Percentiles rank a stretch among this genome's conserved stretches.
These are phyloP conservation scores for Dermatemys mawii DNA, from an alignment of 2,113 vertebrate species.

Conservation along the genomic window DNA sequence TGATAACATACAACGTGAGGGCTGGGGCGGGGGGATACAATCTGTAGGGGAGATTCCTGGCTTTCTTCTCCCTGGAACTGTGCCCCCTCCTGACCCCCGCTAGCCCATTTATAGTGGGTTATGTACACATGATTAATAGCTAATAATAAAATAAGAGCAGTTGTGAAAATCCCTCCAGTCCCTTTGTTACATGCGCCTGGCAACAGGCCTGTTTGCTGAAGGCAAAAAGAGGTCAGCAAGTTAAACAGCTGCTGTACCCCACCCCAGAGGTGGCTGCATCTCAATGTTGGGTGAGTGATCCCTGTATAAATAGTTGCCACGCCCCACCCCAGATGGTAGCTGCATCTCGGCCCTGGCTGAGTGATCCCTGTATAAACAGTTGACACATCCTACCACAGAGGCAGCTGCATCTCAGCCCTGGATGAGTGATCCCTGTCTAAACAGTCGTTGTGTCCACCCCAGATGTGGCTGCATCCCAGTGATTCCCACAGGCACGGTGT, in stretches of 20 bases:
- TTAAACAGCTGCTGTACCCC: not conserved
- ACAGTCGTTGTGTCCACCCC: not conserved
- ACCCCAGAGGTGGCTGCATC: not conserved
- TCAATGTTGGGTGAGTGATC: not conserved
- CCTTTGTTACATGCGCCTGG: not conserved
- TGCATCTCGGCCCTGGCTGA: not conserved
- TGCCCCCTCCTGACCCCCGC: not conserved
- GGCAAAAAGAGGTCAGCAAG: not conserved
- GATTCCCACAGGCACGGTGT: not conserved
- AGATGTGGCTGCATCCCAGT: not conserved
- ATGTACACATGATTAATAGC: not conserved
- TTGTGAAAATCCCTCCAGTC: not conserved
- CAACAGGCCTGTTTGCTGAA: not conserved
- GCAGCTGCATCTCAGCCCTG: not conserved
- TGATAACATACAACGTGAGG: no score
- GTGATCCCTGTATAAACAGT: not conserved
- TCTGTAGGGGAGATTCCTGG: not conserved
- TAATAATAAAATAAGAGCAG: not conserved
- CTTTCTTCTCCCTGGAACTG: not conserved
- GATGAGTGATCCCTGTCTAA: not conserved
- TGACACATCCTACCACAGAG: no score
- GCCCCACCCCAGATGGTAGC: not conserved
- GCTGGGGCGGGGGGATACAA: not conserved
- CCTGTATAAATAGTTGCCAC: not conserved
- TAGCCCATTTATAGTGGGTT: not conserved